Evolutionary conservation across 2,113 vertebrate genomes (phyloP).

Genomic region (Ceyx margarethae): DNA sequence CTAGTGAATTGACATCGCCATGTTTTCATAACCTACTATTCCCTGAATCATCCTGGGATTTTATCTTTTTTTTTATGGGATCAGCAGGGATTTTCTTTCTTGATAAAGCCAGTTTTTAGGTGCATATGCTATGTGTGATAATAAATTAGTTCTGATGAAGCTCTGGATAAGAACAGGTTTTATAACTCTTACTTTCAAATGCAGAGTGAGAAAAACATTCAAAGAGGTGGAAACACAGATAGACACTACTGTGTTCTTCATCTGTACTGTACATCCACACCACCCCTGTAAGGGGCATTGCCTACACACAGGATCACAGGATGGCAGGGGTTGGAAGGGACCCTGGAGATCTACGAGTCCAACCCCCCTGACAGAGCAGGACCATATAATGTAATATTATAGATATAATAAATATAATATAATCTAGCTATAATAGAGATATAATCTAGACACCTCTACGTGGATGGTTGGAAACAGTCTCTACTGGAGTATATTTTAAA

Average conservation of each 20-base stretch:
- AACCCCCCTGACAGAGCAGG: too few species aligned
- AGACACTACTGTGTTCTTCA: not conserved
- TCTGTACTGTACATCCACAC: not conserved
- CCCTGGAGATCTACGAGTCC: too few species aligned
- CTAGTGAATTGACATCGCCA: not conserved
- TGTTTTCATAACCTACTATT: conserved; percentile 15
- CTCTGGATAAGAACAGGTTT: not conserved
- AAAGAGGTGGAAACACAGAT: not conserved
- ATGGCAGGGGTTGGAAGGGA: too few species aligned
- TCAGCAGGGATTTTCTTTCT: not conserved
- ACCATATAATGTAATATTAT: too few species aligned
- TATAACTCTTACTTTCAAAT: not conserved
- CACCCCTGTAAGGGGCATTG: not conserved
- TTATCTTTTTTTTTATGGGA: too few species aligned
- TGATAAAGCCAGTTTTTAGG: not conserved
- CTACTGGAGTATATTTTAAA: not conserved
- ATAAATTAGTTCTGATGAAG: not conserved
- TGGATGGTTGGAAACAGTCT: not conserved
- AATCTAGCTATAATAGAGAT: too few species aligned
- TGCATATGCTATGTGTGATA: not conserved
- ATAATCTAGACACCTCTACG: not conserved
- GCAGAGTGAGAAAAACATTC: not conserved
- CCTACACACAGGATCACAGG: not conserved
- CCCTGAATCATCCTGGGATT: not conserved
- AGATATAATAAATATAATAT: too few species aligned